Evolutionary conservation across 1,140 invertebrate genomes (phyloP), one percentile per base, ranked within the genome.

Genomic region (Diuraphis noxia): DNA sequence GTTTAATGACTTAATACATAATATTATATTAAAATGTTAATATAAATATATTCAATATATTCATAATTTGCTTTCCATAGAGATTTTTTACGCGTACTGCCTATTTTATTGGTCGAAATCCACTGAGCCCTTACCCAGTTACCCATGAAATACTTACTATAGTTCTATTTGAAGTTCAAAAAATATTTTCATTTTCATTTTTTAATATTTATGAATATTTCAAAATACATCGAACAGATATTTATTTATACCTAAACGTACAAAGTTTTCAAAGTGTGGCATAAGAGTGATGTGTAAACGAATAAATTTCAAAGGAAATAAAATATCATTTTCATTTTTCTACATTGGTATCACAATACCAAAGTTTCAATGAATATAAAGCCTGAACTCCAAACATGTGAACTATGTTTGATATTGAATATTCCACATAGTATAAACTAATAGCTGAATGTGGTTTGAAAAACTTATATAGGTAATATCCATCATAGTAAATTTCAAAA

Each of bases 351-450:
- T 72, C 30, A n/a, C 30, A 72, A 72, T n/a, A n/a, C 56, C 56
- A 72, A 72, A 72, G 30, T 72, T 72, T n/a, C 34, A 72, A 72
- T 72, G 56, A 72, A 4, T 72, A 72, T 72, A 72, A 56, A n/a
- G 30, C n/a, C 13, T n/a, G 13, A 72, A 72, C 56, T 72, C 5
- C 7, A 21, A 72, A 72, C 56, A 4, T 72, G 6, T 6, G 7
- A 72, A 72, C 30, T 72, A 72, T 72, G 56, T 72, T 72, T 72
- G 56, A 72, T 72, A 72, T 72, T 72, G 56, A n/a, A 72, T 72
- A 72, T 72, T 72, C 56, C 56, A n/a, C 30, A 72, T 72, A 72
- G 56, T 17, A 72, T 43, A 52, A 63, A 72, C 56, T 17, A 72
- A 72, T 72, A 72, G 6, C 30, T 72, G n/a, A 72, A n/a, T n/a